Percentiles rank a stretch among this genome's conserved stretches.
Evolutionary conservation across 2,888 invertebrate genomes (phyloP).

Genomic region (Diloba caeruleocephala): DNA sequence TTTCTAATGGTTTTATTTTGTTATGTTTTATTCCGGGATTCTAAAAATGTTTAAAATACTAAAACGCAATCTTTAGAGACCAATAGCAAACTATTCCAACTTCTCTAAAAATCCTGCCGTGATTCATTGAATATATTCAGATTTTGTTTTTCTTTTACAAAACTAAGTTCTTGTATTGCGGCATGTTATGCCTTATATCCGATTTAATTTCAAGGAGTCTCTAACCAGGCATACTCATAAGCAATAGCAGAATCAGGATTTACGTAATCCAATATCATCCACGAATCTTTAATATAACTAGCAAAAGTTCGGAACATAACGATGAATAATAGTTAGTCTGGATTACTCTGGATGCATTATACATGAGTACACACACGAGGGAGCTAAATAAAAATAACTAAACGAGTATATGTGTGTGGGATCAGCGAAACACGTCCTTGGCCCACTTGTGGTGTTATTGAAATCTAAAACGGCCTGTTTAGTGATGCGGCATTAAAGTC

Average conservation of each 20-base stretch:
- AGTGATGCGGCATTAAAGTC: slow-evolving; percentile 36
- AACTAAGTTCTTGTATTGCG: neutral
- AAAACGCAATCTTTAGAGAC: too few species aligned
- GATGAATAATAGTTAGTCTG: slow-evolving; percentile 55
- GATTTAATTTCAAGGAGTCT: slow-evolving; percentile 17
- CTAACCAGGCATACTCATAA: slow-evolving; percentile 24
- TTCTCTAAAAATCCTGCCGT: too few species aligned
- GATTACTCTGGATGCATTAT: slow-evolving; percentile 57
- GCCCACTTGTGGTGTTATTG: slow-evolving; percentile 44
- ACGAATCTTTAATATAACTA: slow-evolving; percentile 55
- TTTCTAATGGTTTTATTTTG: too few species aligned
- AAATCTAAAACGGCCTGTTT: slow-evolving; percentile 48
- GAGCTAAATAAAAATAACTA: slow-evolving; percentile 49
- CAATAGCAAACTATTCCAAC: too few species aligned
- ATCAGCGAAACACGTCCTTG: slow-evolving; percentile 47
- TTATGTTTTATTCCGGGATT: too few species aligned
- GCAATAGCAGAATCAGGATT: slow-evolving; percentile 31
- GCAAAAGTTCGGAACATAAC: slow-evolving; percentile 36
- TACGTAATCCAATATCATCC: slow-evolving; percentile 56
- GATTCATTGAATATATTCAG: too few species aligned
- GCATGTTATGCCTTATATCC: slow-evolving; percentile 1
- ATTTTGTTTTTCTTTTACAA: too few species aligned
- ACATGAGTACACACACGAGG: slow-evolving; percentile 46
- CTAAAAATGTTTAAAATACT: too few species aligned
- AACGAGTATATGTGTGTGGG: slow-evolving; percentile 23